Percentiles rank a stretch among this genome's conserved stretches.
Conservation (phyloP, 2,113 vertebrate genomes). For the Sitta europaea region DNA sequence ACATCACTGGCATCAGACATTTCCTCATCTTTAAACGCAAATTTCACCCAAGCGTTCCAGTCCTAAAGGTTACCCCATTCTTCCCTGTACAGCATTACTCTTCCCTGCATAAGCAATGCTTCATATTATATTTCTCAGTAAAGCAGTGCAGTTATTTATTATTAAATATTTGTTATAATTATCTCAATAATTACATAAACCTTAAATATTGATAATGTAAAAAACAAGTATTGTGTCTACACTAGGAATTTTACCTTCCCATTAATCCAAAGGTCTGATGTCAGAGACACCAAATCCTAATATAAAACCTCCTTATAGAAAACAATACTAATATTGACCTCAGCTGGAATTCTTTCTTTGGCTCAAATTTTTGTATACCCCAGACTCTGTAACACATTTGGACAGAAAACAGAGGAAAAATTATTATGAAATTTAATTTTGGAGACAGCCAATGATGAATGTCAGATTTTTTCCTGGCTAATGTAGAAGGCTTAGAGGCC, state of each 20-base stretch:
- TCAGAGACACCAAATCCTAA: not conserved
- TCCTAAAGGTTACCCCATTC: not conserved
- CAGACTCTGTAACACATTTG: not conserved
- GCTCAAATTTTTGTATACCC: not conserved
- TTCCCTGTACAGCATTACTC: not conserved
- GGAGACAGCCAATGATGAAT: not conserved
- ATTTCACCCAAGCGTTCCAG: not conserved
- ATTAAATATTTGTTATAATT: not conserved
- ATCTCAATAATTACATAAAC: not conserved
- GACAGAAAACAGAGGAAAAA: not conserved
- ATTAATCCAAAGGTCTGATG: not conserved
- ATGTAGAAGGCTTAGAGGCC: not conserved
- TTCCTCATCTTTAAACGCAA: not conserved
- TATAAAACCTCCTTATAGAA: not conserved
- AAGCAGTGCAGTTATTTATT: not conserved
- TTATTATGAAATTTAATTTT: not conserved
- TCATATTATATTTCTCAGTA: not conserved
- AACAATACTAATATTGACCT: not conserved
- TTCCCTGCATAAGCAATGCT: not conserved
- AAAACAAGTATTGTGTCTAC: not conserved
- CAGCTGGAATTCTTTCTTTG: not conserved
- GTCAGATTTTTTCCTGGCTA: not conserved
- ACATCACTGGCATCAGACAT: not conserved
- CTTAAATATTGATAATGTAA: not conserved
- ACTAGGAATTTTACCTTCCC: not conserved